Conservation (phyloP, 1,140 invertebrate species). For the Temnothorax curvispinosus region DNA sequence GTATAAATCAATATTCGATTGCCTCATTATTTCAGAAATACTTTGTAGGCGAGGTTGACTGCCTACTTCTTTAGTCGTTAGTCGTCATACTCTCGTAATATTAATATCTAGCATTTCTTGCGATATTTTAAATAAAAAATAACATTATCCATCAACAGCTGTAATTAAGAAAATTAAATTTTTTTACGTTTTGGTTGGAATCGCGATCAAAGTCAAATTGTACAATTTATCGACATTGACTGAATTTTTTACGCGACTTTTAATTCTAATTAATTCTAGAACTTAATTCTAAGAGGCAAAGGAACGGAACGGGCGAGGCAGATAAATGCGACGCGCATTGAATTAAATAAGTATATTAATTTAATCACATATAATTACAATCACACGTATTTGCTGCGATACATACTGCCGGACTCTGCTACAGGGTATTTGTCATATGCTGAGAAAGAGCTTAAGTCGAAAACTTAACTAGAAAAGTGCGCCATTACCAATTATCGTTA, state of each 20-base stretch:
- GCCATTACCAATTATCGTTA: slow-evolving; percentile 17
- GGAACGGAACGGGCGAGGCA: no score
- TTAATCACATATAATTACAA: slow-evolving; percentile 81
- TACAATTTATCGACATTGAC: not conserved
- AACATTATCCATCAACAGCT: not conserved
- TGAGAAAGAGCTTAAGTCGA: slow-evolving; percentile 6
- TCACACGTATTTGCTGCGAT: slow-evolving; percentile 78
- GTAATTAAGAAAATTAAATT: not conserved
- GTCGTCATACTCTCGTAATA: not conserved
- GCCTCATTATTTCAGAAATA: not conserved
- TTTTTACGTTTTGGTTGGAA: not conserved
- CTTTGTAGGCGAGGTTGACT: not conserved
- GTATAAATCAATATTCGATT: not conserved
- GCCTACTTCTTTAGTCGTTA: not conserved
- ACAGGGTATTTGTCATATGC: slow-evolving; percentile 1
- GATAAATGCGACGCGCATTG: slow-evolving; percentile 9
- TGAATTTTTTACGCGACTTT: not conserved
- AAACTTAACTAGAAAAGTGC: not conserved
- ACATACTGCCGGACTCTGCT: slow-evolving; percentile 59
- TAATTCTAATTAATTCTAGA: not conserved
- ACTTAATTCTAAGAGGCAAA: not conserved
- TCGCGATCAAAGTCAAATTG: not conserved
- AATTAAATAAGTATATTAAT: slow-evolving; percentile 81
- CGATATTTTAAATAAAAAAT: not conserved
- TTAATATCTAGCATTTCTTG: not conserved